phyloP scores from a whole-genome alignment of 2,888 invertebrate species.

The Hedychridium roseum region DNA sequence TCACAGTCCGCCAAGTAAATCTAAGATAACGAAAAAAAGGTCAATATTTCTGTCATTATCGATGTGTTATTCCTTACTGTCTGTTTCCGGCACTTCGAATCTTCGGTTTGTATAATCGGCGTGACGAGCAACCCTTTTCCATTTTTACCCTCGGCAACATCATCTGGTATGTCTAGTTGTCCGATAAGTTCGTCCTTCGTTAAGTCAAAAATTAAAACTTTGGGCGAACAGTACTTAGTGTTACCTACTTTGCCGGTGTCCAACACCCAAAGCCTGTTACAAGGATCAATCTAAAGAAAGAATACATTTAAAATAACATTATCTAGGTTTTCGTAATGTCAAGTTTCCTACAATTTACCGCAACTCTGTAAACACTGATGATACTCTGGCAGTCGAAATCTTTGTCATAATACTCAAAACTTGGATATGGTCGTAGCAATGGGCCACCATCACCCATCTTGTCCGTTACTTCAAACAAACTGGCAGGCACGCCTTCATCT shows the following conservation, averaged over 20 bases:
- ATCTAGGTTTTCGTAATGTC: not conserved
- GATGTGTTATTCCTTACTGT: not conserved
- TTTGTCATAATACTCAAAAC: conserved; percentile 70
- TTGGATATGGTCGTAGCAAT: conserved; percentile 69
- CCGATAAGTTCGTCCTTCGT: conserved; percentile 56
- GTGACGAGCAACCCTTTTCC: conserved; percentile 24
- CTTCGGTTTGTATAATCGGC: conserved; percentile 18
- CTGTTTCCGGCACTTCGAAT: not conserved
- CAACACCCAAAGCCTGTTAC: conserved; percentile 73
- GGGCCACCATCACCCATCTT: conserved; percentile 58
- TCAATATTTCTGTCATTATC: not conserved
- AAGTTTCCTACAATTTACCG: conserved; percentile 65
- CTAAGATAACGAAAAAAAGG: conserved; percentile 10
- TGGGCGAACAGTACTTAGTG: conserved; percentile 71
- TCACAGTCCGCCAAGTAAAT: conserved; percentile 26
- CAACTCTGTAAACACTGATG: conserved; percentile 76
- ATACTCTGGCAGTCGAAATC: conserved; percentile 73
- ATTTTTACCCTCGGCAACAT: conserved; percentile 11
- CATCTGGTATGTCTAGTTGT: conserved; percentile 13
- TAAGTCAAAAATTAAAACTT: conserved; percentile 76
- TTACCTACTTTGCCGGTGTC: conserved; percentile 72
- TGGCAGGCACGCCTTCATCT: conserved; percentile 71
- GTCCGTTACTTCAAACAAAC: conserved; percentile 69
- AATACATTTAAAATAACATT: not conserved
- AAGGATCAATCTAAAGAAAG: conserved; percentile 70